Evolutionary conservation across 2,113 vertebrate genomes (phyloP).

Genomic region (Pseudonaja textilis): DNA sequence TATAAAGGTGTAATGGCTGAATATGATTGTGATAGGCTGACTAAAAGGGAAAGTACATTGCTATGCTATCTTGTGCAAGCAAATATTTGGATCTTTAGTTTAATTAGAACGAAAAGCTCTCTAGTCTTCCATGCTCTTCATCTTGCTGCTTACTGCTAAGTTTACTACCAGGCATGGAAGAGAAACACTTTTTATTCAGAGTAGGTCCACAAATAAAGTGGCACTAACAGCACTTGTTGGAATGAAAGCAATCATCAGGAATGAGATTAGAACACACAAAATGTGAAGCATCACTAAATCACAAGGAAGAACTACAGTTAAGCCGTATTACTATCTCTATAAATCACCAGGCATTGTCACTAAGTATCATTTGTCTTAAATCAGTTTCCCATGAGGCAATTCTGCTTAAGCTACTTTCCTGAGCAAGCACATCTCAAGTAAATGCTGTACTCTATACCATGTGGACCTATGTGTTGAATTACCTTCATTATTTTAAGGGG

Average conservation of each 20-base stretch:
- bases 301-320: background rate
- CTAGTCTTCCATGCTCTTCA: background rate
- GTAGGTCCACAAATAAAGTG: constrained; percentile 21
- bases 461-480: constrained; percentile 7
- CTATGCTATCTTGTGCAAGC: background rate
- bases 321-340: constrained; percentile 38
- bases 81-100: background rate
- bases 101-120: background rate
- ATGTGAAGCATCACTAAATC: constrained; percentile 20
- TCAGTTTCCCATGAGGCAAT: constrained; percentile 3
- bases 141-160: background rate
- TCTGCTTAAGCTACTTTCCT: constrained; percentile 24
- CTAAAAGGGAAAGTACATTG: background rate
- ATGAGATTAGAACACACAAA: constrained; percentile 28
- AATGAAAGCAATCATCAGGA: constrained; percentile 26
- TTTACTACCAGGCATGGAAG: background rate
- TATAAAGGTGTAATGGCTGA: background rate
- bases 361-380: constrained; percentile 35
- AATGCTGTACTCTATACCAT: background rate
- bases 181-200: constrained; percentile 28
- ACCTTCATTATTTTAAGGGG: constrained; percentile 1
- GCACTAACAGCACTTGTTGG: constrained; percentile 20
- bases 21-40: background rate
- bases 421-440: background rate
- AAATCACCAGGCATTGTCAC: constrained; percentile 40